phyloP scores from a whole-genome alignment of 2,113 vertebrate genomes.

The Halcyon senegalensis region DNA sequence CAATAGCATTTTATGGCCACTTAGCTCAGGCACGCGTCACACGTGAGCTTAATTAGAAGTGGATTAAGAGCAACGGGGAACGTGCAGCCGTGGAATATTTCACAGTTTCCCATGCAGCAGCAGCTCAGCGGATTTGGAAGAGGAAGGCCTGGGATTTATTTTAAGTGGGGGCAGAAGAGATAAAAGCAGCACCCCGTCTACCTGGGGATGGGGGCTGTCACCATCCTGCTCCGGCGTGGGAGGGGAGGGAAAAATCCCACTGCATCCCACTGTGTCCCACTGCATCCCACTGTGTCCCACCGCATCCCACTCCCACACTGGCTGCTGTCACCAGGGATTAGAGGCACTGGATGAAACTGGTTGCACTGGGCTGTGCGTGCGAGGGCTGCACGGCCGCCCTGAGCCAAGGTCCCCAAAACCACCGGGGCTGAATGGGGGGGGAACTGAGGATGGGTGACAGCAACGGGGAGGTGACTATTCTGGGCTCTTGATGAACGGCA shows the following conservation, averaged over 20 bases:
- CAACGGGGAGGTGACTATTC: fast-evolving
- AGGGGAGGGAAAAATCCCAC: not conserved
- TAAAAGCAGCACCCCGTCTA: too few species aligned
- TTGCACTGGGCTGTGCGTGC: not conserved
- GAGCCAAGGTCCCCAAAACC: not conserved
- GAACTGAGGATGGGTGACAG: not conserved
- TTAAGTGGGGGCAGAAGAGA: not conserved
- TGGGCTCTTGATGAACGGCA: fast-evolving
- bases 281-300: not conserved
- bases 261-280: not conserved
- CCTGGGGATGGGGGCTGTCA: too few species aligned
- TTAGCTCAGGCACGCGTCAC: not conserved
- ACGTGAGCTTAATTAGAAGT: constrained; percentile 7
- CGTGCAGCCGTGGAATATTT: not conserved
- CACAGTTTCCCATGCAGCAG: not conserved
- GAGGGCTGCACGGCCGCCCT: not conserved
- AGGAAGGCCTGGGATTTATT: constrained; percentile 9
- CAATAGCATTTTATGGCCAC: not conserved
- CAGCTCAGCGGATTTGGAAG: not conserved
- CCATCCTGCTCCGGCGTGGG: not conserved
- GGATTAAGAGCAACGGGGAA: constrained; percentile 17
- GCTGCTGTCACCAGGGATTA: not conserved
- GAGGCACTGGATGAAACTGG: not conserved
- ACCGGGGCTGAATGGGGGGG: not conserved
- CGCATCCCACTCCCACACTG: not conserved